Conservation (phyloP, 2,888 invertebrate genomes). For the Muscina levida region DNA sequence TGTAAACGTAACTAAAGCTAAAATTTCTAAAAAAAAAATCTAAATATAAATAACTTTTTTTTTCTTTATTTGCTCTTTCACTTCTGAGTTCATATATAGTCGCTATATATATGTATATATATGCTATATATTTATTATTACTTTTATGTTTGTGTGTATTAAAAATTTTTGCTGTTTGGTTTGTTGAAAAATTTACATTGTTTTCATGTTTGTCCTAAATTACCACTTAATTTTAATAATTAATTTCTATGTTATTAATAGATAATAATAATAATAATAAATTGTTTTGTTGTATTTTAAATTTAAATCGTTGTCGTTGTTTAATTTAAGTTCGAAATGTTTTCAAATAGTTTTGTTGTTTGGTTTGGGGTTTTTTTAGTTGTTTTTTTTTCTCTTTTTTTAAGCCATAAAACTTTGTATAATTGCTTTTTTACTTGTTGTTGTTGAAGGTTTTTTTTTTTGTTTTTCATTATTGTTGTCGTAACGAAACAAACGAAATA, state of each 20-base stretch:
- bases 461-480: constrained; percentile 4
- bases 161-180: constrained; percentile 41
- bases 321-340: constrained; percentile 77
- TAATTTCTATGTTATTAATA: constrained; percentile 38
- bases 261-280: constrained; percentile 44
- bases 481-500: constrained; percentile 50
- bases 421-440: constrained; percentile 11
- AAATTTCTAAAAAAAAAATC: constrained; percentile 41
- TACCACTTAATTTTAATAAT: constrained; percentile 40
- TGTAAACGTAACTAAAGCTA: constrained; percentile 42
- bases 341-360: constrained; percentile 67
- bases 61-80: constrained; percentile 56
- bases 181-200: constrained; percentile 44
- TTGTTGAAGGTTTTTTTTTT: constrained; percentile 40
- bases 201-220: constrained; percentile 45
- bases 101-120: too few species aligned
- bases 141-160: constrained; percentile 67
- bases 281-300: constrained; percentile 51
- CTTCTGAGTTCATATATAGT: too few species aligned
- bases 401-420: constrained; percentile 30
- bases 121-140: too few species aligned
- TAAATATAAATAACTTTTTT: constrained; percentile 59
- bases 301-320: constrained; percentile 62
- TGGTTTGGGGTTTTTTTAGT: constrained; percentile 8
- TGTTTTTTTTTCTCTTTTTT: constrained; percentile 36